Conservation (phyloP, 2,113 vertebrate genomes). For the Platycercus adscitus region DNA sequence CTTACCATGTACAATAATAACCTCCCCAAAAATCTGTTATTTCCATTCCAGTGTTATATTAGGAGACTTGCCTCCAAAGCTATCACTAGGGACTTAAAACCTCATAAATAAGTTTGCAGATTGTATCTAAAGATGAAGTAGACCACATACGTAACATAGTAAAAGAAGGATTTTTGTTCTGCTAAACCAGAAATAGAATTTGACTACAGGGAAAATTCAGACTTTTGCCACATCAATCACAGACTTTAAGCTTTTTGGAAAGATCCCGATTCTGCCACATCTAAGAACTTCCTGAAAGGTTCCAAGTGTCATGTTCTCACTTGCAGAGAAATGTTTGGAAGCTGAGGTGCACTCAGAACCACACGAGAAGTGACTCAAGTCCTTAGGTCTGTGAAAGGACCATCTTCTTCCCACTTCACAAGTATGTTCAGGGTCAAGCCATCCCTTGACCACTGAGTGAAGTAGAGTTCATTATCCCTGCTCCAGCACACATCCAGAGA, state of each 20-base stretch:
- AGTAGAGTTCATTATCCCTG: background rate
- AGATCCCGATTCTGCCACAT: background rate
- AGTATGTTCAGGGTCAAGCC: background rate
- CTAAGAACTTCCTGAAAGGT: background rate
- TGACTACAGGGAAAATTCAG: background rate
- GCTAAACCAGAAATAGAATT: background rate
- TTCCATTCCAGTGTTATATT: background rate
- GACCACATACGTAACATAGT: background rate
- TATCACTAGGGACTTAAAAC: background rate
- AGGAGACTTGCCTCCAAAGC: background rate
- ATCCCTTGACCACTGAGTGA: background rate
- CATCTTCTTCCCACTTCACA: background rate
- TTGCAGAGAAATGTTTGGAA: background rate
- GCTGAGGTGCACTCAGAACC: background rate
- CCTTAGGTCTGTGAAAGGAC: background rate
- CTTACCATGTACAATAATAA: background rate
- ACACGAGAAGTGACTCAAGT: background rate
- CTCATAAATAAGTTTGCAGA: background rate
- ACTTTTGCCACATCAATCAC: background rate
- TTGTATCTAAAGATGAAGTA: background rate
- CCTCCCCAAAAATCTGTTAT: background rate
- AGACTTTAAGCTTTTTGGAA: background rate
- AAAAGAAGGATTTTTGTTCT: background rate
- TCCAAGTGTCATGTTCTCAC: background rate
- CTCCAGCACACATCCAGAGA: background rate